A percentile compares a stretch with the other conserved stretches of the same genome.
Conservation (phyloP, 2,797 vertebrate species). For the Pseudopleuronectes americanus region DNA sequence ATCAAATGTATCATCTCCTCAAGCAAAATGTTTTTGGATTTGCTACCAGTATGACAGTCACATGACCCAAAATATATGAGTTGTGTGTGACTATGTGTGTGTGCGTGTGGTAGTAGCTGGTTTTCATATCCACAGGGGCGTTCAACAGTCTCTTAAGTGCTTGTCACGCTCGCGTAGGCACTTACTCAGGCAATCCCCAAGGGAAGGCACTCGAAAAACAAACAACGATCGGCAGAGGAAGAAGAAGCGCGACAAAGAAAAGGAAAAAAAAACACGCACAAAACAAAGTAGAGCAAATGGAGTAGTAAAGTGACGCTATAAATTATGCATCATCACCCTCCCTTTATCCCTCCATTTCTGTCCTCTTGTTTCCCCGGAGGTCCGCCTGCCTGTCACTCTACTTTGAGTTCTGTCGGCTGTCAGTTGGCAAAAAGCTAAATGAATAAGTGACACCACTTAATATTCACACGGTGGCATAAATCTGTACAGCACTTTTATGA, state of each 20-base stretch:
- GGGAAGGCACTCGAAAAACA: slow-evolving; percentile 51
- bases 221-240: slow-evolving; percentile 40
- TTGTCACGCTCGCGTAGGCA: slow-evolving; percentile 54
- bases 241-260: slow-evolving; percentile 12
- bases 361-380: slow-evolving; percentile 46
- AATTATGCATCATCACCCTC: slow-evolving; percentile 49
- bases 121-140: slow-evolving; percentile 53
- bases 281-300: slow-evolving; percentile 61
- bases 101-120: slow-evolving; percentile 14
- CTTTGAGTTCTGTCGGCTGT: slow-evolving; percentile 52
- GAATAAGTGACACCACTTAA: slow-evolving; percentile 64
- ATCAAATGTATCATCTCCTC: slow-evolving; percentile 47
- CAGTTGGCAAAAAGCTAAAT: slow-evolving; percentile 59
- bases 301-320: slow-evolving; percentile 53
- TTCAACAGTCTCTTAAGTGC: slow-evolving; percentile 59
- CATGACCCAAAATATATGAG: not conserved
- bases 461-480: slow-evolving; percentile 70
- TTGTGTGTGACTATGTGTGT: slow-evolving; percentile 2
- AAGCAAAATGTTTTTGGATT: slow-evolving; percentile 28
- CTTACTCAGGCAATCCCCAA: slow-evolving; percentile 57
- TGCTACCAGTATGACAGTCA: not conserved
- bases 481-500: slow-evolving; percentile 61
- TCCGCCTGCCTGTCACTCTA: slow-evolving; percentile 45
- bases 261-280: slow-evolving; percentile 8
- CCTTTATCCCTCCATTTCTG: not conserved